Conservation (phyloP, 2,113 vertebrate genomes). For the Pampusana beccarii region DNA sequence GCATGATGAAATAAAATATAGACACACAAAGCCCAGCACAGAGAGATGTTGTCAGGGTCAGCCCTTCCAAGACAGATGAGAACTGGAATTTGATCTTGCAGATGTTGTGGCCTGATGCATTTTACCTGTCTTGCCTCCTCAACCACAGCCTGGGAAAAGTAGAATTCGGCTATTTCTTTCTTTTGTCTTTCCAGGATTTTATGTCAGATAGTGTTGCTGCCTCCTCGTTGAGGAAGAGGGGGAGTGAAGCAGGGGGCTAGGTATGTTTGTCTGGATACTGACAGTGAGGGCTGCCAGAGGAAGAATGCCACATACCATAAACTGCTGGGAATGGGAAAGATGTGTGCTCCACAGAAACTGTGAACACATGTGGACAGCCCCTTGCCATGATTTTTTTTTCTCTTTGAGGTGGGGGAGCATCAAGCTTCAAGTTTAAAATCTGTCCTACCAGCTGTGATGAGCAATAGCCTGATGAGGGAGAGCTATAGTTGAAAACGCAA, state of each 20-base stretch:
- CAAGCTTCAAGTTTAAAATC: not conserved
- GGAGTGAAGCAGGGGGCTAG: not conserved
- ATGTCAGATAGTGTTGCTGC: not conserved
- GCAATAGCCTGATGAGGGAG: not conserved
- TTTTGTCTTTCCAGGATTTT: conserved; percentile 1
- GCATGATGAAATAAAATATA: not conserved
- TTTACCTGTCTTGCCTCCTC: conserved; percentile 37
- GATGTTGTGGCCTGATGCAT: conserved; percentile 1
- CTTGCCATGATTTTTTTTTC: not conserved
- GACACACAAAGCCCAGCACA: not conserved
- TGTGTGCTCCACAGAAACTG: not conserved
- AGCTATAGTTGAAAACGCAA: not conserved
- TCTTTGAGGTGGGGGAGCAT: not conserved
- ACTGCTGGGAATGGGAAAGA: not conserved
- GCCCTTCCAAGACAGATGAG: not conserved
- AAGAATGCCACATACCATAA: not conserved
- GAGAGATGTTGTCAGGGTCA: not conserved
- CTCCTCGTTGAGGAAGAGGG: not conserved
- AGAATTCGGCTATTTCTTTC: not conserved
- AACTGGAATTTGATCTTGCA: not conserved
- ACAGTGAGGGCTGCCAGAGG: not conserved
- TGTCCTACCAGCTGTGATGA: not conserved
- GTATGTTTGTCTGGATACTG: not conserved
- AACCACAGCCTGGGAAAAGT: not conserved
- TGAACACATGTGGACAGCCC: not conserved